Conservation (phyloP, 37 sponge, comb jelly and placozoan species). For the Petrosia ficiformis region DNA sequence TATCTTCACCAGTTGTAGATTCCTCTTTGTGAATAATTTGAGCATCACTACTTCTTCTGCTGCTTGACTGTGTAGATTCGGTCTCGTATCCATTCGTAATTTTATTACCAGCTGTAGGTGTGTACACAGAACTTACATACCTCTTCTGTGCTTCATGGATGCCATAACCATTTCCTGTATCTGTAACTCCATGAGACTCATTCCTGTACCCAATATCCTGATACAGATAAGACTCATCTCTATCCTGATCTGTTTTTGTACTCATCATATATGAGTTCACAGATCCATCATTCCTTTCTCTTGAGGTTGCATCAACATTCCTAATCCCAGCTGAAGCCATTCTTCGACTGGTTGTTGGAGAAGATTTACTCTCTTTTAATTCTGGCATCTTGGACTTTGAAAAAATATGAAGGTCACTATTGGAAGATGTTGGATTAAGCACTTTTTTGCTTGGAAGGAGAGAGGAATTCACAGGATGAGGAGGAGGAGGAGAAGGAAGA, state of each 20-base stretch:
- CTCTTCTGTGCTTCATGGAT: no score
- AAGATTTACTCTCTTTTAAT: neutral
- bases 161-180: no score
- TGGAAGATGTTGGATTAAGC: conserved; percentile 46
- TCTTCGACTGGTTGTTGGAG: neutral
- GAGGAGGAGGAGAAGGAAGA: conserved; percentile 1
- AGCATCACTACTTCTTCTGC: no score
- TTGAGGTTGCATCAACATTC: no score
- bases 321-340: neutral
- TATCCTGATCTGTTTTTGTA: neutral
- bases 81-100: neutral
- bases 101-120: neutral
- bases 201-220: no score
- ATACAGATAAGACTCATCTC: neutral
- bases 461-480: neutral
- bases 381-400: neutral
- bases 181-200: no score
- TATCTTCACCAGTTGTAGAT: no score
- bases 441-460: neutral
- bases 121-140: no score
- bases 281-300: neutral
- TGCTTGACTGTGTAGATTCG: neutral
- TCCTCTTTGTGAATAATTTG: no score
- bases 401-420: conserved; percentile 26
- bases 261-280: neutral